These are phyloP conservation scores for Tinea semifulvella DNA, from an alignment of 2,888 invertebrate genomes.

Conservation along the genomic window DNA sequence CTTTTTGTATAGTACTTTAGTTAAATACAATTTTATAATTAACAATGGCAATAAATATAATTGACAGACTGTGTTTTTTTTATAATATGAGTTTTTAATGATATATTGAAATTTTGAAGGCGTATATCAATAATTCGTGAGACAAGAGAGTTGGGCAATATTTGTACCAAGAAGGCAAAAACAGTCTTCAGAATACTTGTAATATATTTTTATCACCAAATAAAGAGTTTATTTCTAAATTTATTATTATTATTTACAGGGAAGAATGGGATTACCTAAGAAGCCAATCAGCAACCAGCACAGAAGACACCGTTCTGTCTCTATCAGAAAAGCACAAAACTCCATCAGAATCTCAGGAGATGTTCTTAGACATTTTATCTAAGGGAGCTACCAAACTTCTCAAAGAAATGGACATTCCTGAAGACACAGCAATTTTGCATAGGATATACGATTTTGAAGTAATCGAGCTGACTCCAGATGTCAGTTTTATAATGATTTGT, in stretches of 20 bases:
- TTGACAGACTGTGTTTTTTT: too few species aligned
- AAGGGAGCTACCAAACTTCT: constrained; percentile 79
- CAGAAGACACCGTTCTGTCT: constrained; percentile 38
- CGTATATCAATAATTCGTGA: too few species aligned
- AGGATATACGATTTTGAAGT: constrained; percentile 94
- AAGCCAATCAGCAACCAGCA: constrained; percentile 52
- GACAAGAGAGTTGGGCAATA: too few species aligned
- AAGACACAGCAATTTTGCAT: constrained; percentile 75
- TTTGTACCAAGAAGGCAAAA: too few species aligned
- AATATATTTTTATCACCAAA: too few species aligned
- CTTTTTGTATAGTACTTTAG: too few species aligned
- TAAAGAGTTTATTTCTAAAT: too few species aligned
- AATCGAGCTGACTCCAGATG: constrained; percentile 89
- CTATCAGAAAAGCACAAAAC: constrained; percentile 31
- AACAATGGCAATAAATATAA: too few species aligned
- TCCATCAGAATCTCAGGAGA: constrained; percentile 80
- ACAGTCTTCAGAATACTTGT: too few species aligned
- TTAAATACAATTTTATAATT: too few species aligned
- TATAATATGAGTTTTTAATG: too few species aligned
- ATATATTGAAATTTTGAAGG: too few species aligned
- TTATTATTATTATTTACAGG: constrained; percentile 68
- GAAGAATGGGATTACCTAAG: constrained; percentile 96
- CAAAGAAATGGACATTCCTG: constrained; percentile 80
- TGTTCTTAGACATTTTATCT: constrained; percentile 81
- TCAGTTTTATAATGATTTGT: constrained; percentile 91